These are phyloP conservation scores for Spilarctia lutea DNA, from an alignment of 2,888 invertebrate species.

Conservation along the genomic window DNA sequence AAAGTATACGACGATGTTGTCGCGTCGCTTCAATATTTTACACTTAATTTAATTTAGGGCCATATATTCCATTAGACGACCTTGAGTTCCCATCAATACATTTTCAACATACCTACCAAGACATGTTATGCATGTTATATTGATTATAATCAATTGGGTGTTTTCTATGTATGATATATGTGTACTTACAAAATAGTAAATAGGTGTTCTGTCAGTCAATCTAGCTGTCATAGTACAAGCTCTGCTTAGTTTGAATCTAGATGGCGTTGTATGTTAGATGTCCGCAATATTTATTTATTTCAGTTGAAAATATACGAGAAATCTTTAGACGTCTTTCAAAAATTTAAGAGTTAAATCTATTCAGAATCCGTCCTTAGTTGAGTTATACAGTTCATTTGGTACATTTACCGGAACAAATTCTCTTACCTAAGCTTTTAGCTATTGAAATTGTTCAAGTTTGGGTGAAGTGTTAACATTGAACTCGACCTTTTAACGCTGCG, in stretches of 20 bases:
- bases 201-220: too few species aligned
- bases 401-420: too few species aligned
- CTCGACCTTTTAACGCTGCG: neutral
- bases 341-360: neutral
- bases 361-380: neutral
- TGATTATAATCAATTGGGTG: neutral
- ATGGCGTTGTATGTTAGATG: too few species aligned
- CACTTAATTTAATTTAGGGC: slow-evolving; percentile 4
- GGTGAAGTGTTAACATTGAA: neutral
- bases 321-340: neutral
- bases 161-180: too few species aligned
- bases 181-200: too few species aligned
- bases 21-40: slow-evolving; percentile 17
- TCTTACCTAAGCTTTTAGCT: too few species aligned
- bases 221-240: too few species aligned
- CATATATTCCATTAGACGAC: slow-evolving; percentile 10
- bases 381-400: too few species aligned
- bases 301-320: neutral
- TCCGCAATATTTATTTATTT: too few species aligned
- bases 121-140: neutral
- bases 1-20: slow-evolving; percentile 3
- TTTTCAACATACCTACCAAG: neutral
- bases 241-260: too few species aligned
- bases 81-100: neutral
- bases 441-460: neutral